Base-by-base conservation (phyloP, 2,797 vertebrate species). In the Trematomus bernacchii region DNA sequence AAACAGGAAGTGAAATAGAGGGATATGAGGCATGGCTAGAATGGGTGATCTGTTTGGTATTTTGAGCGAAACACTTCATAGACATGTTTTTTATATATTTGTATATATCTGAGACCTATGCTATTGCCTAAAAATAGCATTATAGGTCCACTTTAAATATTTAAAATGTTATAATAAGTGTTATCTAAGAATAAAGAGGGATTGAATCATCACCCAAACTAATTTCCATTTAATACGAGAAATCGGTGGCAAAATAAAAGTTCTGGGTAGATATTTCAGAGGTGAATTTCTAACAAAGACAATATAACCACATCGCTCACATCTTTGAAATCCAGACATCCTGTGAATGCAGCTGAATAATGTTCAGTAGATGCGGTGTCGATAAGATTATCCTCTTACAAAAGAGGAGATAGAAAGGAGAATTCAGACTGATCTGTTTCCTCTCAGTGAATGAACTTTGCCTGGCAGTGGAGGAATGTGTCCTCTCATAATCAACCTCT, bases 121-220 rank as follows among this genome's bases (percentile, higher is more conserved):
- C 4, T 27, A 27, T 27, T 27, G 27, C 27, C 27, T 27, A 27
- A 27, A 27, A 1, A 27, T 27, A 27, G 27, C 27, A 27, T 27
- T 27, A 27, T 27, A 27, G 27, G 27, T 27, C 0, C 27, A n/a
- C n/a, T 27, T 27, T 27, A 7, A 37, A 9, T 37, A 37, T 37
- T 9, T 37, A 37, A 37, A 37, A 6, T 37, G 7, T 33, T 6
- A 33, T 9, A 57, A 61, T 71, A 67, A 68, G 65, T 70, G 82
- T 66, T 79, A 65, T 86, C 71, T 59, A 57, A 71, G 68, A 63
- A 62, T 74, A 55, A 72, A 80, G 33, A 8, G 33, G 33, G 33
- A 37, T 37, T 9, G 33, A 37, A 67, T 46, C 48, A 10, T 23
- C 54, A 54, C 75, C 71, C 57, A 57, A 69, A 72, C 67, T 73